Percentiles rank a stretch among this genome's conserved stretches.
Evolutionary conservation across 2,888 invertebrate genomes (phyloP).

Genomic region (Morpho achilles): DNA sequence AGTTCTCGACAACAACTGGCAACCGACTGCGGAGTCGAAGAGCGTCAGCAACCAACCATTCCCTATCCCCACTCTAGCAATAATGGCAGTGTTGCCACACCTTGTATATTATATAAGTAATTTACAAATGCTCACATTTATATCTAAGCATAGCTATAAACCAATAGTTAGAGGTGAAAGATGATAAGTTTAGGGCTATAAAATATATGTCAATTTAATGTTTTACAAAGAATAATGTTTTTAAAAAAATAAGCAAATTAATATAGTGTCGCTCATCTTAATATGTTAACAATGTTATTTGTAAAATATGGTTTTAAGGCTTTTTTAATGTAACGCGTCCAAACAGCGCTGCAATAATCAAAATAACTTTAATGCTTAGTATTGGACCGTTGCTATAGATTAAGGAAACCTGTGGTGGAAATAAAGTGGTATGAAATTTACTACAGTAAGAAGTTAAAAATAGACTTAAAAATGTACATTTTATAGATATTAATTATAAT

Average conservation of each 20-base stretch:
- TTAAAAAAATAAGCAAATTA: constrained; percentile 15
- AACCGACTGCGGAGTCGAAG: constrained; percentile 67
- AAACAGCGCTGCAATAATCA: too few species aligned
- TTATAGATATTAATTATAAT: too few species aligned
- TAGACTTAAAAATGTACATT: too few species aligned
- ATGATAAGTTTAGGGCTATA: constrained; percentile 52
- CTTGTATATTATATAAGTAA: constrained; percentile 30
- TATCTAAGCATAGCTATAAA: constrained; percentile 30
- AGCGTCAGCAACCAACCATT: constrained; percentile 46
- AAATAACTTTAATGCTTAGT: too few species aligned
- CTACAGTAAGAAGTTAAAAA: too few species aligned
- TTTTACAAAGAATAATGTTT: constrained; percentile 23
- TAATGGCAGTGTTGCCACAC: constrained; percentile 47
- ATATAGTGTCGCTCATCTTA: constrained; percentile 13
- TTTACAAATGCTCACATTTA: constrained; percentile 35
- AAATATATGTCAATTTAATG: constrained; percentile 38
- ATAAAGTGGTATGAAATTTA: too few species aligned
- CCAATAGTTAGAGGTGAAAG: constrained; percentile 43
- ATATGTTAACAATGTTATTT: constrained; percentile 1
- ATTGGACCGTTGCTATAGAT: too few species aligned
- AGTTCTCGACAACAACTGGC: constrained; percentile 74
- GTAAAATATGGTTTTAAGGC: background rate
- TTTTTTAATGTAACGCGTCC: background rate
- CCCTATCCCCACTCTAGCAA: constrained; percentile 45
- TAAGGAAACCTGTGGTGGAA: too few species aligned